Evolutionary conservation across 2,113 vertebrate species (phyloP).

Genomic region (Murina feae): DNA sequence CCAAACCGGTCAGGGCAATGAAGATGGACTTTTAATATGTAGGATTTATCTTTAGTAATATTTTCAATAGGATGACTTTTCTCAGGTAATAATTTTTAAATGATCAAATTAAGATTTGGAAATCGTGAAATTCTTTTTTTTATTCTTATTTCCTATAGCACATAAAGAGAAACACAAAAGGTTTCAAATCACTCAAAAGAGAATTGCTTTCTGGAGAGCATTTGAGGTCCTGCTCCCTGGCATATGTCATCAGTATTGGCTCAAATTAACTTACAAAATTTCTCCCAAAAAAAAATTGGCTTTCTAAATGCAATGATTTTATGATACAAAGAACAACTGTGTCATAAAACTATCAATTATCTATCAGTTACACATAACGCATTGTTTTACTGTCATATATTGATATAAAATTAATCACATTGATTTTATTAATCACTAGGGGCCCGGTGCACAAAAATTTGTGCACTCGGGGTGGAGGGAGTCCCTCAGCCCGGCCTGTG

Average conservation of each 20-base stretch:
- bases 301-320: conserved; percentile 27
- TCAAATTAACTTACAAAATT: not conserved
- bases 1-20: too few species aligned
- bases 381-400: not conserved
- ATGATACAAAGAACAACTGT: not conserved
- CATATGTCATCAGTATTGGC: not conserved
- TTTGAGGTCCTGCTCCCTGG: not conserved
- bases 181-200: not conserved
- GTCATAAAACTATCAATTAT: not conserved
- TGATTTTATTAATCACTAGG: not conserved
- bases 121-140: not conserved
- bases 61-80: not conserved
- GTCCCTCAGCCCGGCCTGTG: too few species aligned
- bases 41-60: not conserved
- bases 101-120: not conserved
- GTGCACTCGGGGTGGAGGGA: too few species aligned
- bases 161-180: not conserved
- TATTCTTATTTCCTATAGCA: not conserved
- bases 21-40: not conserved
- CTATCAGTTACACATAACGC: not conserved
- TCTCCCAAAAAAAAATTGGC: not conserved
- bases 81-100: not conserved
- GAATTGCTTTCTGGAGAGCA: not conserved
- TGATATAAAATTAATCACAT: conserved; percentile 26
- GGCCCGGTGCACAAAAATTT: too few species aligned